Base-by-base conservation (phyloP, 2,797 vertebrate species). In the Ammospiza maritima region DNA sequence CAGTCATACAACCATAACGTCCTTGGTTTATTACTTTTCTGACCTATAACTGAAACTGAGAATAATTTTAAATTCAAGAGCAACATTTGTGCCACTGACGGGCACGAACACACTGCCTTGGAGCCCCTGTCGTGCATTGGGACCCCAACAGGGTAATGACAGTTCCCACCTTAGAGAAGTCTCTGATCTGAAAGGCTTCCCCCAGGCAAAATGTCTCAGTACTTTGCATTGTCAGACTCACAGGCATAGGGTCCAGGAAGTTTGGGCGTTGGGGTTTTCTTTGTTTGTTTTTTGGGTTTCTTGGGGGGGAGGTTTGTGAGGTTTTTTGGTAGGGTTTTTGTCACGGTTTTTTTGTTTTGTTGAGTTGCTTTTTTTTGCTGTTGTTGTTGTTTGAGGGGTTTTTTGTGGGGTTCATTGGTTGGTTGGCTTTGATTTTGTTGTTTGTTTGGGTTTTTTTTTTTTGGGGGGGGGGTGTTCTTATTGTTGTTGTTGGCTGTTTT, bases 1-100 rank as follows among this genome's bases (percentile, higher is more conserved):
- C 6, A 23, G 44, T 54, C 71, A 40, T 20, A 66, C 25, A 67
- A 40, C 27, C 0, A 4, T 56, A 71, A 48, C 23, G 50, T 47
- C 11, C 62, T 80, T 64, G 26, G 4, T 86, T 91, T 83, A 36
- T 89, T 93, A 60, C 18, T 60, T 83, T 90, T 89, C 88, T 87
- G 69, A 84, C 47, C 47, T 69, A 51, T 32, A 89, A 62, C 25
- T 27, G 29, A 71, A 75, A n/a, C 61, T 60, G 51, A 88, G 45
- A 29, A 45, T 50, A 51, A 88, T 70, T 91, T 88, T 72, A 73
- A 78, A 88, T 51, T 81, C 51, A 85, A 56, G 64, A 80, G 64
- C 48, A 73, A 26, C 19, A 32, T 44, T 56, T 1, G 1, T 56
- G 19, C 20, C 32, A 34, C 38, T 3, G 5, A 27, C 21, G n/a